Evolutionary conservation across 2,888 invertebrate species (phyloP), one percentile per base, ranked within the genome.

Genomic region (Drosophila colorata): DNA sequence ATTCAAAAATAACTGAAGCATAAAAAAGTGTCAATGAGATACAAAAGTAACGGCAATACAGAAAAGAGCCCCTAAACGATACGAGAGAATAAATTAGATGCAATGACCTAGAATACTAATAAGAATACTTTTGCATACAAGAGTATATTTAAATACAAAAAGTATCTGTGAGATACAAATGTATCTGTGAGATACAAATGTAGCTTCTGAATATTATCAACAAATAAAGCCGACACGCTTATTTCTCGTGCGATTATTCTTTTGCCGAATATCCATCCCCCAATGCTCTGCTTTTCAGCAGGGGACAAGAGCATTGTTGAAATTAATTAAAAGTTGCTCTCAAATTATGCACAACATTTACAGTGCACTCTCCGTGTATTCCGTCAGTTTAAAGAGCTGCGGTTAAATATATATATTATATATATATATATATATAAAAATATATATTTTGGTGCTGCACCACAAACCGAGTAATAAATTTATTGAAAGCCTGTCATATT

Each of bases 401-500:
- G 14, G 33, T 28, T 52, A 8, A 53, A 57, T 61, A 51, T 61
- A 8, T 44, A 51, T 53, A 41, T 48, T 53, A 57, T 61, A 51
- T 61, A 8, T 44, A 51, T 52, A 8, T 48, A 57, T 61, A 51
- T 61, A 8, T 44, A 51, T 52, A 8, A 53, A 57, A 59, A 51
- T 61, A 8, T 44, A 51, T 53, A 41, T 48, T 53, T 13, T 37
- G 49, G 37, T 40, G 14, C 18, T 47, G 40, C 48, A 35, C 28
- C 55, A 46, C 18, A 60, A 47, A 40, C 28, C 43, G 31, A 9
- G 25, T 55, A 74, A 49, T 78, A 78, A 77, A 80, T 84, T 69
- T 52, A 66, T 64, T 48, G 65, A 73, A 65, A 66, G 59, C 63
- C 80, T 59, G 70, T 74, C 83, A 83, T 73, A 86, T 79, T 86